Percentiles rank a stretch among this genome's conserved stretches.
Evolutionary conservation across 2,797 vertebrate species (phyloP).

Genomic region (Enteromius afrohamiltoni): DNA sequence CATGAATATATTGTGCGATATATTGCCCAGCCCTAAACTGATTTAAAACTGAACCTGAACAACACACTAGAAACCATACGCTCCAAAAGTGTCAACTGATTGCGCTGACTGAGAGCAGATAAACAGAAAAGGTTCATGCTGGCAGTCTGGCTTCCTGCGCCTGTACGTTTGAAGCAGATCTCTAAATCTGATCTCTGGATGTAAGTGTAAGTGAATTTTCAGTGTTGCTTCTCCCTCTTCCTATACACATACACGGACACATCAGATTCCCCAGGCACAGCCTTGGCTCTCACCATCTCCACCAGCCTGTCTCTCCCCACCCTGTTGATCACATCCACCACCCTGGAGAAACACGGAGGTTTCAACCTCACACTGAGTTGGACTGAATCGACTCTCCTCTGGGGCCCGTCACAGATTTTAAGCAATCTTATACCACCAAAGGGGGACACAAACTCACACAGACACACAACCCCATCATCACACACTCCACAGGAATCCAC

Average conservation of each 20-base stretch:
- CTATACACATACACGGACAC: slow-evolving; percentile 15
- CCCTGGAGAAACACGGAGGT: slow-evolving; percentile 8
- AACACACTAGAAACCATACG: neutral
- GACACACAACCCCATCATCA: slow-evolving; percentile 43
- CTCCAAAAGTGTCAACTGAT: neutral
- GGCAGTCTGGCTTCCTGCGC: neutral
- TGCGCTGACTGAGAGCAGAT: slow-evolving; percentile 5
- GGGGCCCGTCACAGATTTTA: slow-evolving; percentile 35
- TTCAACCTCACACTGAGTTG: slow-evolving; percentile 32
- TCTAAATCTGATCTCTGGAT: slow-evolving; percentile 52
- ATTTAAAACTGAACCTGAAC: neutral
- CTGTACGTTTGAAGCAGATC: slow-evolving; percentile 47
- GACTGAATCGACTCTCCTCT: slow-evolving; percentile 31
- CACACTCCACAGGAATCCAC: slow-evolving; percentile 38
- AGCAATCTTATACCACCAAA: slow-evolving; percentile 40
- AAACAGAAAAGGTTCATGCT: neutral
- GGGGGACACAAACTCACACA: slow-evolving; percentile 4
- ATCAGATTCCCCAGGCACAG: slow-evolving; percentile 27
- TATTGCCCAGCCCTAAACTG: too few relatives aligned
- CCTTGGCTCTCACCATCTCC: slow-evolving; percentile 30
- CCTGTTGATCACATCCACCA: slow-evolving; percentile 24
- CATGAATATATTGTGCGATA: too few relatives aligned
- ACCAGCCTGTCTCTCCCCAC: slow-evolving; percentile 4
- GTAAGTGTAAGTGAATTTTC: slow-evolving; percentile 1
- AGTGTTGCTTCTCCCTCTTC: slow-evolving; percentile 27